Percentiles rank a stretch among this genome's conserved stretches.
phyloP scores from a whole-genome alignment of 2,888 invertebrate genomes.

The Xiphydria camelus region DNA sequence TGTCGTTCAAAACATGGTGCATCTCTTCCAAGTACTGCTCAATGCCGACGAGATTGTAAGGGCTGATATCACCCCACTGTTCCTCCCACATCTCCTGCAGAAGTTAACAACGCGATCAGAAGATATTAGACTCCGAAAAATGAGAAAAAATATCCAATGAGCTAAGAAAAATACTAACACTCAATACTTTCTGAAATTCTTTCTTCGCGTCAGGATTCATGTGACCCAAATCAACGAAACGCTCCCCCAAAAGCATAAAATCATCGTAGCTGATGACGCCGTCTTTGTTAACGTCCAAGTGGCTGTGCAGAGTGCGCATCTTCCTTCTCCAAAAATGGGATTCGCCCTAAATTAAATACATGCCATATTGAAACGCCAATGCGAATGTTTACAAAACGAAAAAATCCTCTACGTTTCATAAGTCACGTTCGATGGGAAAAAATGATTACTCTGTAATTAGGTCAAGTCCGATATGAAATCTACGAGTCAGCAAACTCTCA shows the following conservation, averaged over 20 bases:
- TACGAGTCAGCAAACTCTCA: background rate
- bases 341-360: slow-evolving; percentile 56
- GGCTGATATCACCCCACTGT: slow-evolving; percentile 80
- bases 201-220: slow-evolving; percentile 67
- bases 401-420: no score
- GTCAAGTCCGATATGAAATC: background rate
- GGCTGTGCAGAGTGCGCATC: slow-evolving; percentile 82
- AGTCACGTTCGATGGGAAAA: no score
- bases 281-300: slow-evolving; percentile 83
- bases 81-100: slow-evolving; percentile 76
- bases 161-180: slow-evolving; percentile 59
- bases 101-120: no score
- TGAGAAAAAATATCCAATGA: slow-evolving; percentile 10
- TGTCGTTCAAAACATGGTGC: slow-evolving; percentile 80
- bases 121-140: no score
- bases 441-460: no score
- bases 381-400: no score
- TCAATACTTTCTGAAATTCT: slow-evolving; percentile 73
- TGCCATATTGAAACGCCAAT: background rate
- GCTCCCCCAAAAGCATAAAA: slow-evolving; percentile 72
- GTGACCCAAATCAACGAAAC: slow-evolving; percentile 77
- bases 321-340: slow-evolving; percentile 80
- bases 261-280: slow-evolving; percentile 84
- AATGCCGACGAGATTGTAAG: slow-evolving; percentile 79
- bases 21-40: slow-evolving; percentile 82